phyloP scores from a whole-genome alignment of 2,113 vertebrate genomes.

The Lasiurus cinereus region DNA sequence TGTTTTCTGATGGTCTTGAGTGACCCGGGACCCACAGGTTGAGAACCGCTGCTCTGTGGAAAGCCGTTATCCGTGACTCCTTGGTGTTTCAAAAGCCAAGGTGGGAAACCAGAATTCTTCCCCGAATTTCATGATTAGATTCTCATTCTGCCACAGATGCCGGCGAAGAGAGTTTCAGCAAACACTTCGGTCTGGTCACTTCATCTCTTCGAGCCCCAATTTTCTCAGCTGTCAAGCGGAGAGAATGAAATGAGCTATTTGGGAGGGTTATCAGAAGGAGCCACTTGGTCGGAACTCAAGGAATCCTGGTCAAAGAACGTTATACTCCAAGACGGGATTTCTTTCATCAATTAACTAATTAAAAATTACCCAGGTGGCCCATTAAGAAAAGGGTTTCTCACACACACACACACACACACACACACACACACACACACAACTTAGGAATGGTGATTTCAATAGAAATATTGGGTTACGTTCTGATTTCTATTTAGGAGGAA shows the following conservation, averaged over 20 bases:
- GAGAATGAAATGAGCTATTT: background rate
- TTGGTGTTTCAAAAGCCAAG: background rate
- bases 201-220: background rate
- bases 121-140: background rate
- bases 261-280: background rate
- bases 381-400: background rate
- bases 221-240: background rate
- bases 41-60: background rate
- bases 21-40: too few relatives aligned
- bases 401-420: too few relatives aligned
- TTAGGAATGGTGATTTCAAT: background rate
- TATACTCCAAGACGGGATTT: background rate
- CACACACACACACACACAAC: background rate
- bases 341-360: background rate
- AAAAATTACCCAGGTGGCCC: conserved; percentile 10
- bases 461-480: background rate
- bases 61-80: background rate
- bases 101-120: background rate
- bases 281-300: background rate
- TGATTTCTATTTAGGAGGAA: conserved; percentile 24
- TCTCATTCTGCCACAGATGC: background rate
- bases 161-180: background rate
- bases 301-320: background rate
- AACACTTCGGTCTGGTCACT: background rate
- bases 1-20: too few relatives aligned